Evolutionary conservation across 1,140 invertebrate species (phyloP), one percentile per base, ranked within the genome.

Genomic region (Bradynema listronoti): DNA sequence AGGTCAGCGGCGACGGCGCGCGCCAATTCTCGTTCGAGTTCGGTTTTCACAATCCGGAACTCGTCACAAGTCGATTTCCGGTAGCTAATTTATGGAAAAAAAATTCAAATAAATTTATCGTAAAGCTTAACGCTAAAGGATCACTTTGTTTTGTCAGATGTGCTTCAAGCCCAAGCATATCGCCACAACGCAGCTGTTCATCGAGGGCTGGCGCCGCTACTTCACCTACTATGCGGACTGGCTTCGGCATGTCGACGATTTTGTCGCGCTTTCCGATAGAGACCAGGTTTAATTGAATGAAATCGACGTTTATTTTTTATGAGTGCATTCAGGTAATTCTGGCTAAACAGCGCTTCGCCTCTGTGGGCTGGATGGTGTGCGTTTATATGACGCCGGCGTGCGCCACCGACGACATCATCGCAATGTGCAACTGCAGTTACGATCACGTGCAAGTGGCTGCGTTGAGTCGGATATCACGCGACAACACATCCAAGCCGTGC

Each of bases 181-280:
- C n/a, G 24, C 61, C 16, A 60, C 58, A 14, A 55, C 58, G 2
- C 27, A 63, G 4, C 34, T 62, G 22, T 43, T 50, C 14, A 60
- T 60, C 29, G 58, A 60, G 39, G 58, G 58, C 11, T 60, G 58
- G 58, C 25, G 60, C 14, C 14, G 58, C 24, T 42, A 60, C 32
- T 60, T 60, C 50, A 60, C 59, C 16, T 60, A 61, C 33, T 60
- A 22, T 29, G 59, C 29, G n/a, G 58, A 60, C 24, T 60, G 58
- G 58, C 25, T 36, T 25, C 24, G 24, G 19, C 57, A 45, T 9
- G 14, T 60, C 24, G 60, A 64, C n/a, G 60, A 63, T 24, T 60
- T 60, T 27, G 5, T 25, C 22, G 4, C 34, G 16, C 59, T 60
- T 55, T 24, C 16, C 27, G 45, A 34, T 36, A 43, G 34, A 1